Conservation (phyloP, 2,888 invertebrate genomes). For the Lobophora halterata region DNA sequence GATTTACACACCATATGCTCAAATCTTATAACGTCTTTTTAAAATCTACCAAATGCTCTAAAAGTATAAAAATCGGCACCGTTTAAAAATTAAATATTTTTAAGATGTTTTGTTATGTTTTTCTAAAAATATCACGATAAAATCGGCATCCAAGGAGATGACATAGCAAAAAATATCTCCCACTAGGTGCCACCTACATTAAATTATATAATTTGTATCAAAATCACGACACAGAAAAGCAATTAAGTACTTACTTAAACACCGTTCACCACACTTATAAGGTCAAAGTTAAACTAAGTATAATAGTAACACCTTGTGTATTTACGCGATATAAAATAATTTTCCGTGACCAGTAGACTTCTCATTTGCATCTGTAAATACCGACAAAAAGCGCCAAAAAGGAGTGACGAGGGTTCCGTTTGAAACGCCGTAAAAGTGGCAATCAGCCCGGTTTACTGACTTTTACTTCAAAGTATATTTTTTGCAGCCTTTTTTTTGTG, state of each 20-base stretch:
- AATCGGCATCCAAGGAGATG: too few relatives aligned
- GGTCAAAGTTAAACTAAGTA: conserved; percentile 1
- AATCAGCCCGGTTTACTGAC: conserved; percentile 65
- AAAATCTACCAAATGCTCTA: too few relatives aligned
- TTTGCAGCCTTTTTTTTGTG: conserved; percentile 53
- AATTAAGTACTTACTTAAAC: background rate
- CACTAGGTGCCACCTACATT: too few relatives aligned
- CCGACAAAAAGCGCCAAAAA: conserved; percentile 56
- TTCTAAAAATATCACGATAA: too few relatives aligned
- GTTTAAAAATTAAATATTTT: too few relatives aligned
- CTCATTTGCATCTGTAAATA: conserved; percentile 60
- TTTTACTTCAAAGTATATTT: conserved; percentile 62
- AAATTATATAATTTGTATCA: too few relatives aligned
- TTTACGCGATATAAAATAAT: conserved; percentile 33
- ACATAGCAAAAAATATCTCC: too few relatives aligned
- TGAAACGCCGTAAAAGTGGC: conserved; percentile 66
- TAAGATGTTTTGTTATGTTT: too few relatives aligned
- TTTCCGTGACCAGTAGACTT: conserved; percentile 29
- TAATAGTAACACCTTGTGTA: conserved; percentile 14
- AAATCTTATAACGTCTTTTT: too few relatives aligned
- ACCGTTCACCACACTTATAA: background rate
- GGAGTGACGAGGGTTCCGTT: conserved; percentile 65
- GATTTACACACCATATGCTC: too few relatives aligned
- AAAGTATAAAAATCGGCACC: too few relatives aligned
- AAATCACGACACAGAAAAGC: too few relatives aligned